These are phyloP conservation scores for Drosophila austrosaltans DNA, from an alignment of 2,888 invertebrate genomes.

Conservation along the genomic window DNA sequence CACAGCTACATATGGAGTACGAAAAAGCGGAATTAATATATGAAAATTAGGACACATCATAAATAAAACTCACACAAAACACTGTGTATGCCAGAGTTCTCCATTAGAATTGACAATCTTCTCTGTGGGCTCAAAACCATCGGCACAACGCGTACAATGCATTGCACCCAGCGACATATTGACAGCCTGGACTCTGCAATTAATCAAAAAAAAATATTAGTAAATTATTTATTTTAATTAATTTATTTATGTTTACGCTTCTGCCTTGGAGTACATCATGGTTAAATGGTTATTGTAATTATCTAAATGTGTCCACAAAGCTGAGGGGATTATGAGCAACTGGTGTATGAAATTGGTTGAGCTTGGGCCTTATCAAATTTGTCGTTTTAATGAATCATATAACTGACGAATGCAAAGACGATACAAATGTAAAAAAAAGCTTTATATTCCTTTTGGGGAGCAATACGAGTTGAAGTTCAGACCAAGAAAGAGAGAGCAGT, in stretches of 20 bases:
- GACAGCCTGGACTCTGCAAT: constrained; percentile 79
- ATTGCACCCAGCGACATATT: constrained; percentile 95
- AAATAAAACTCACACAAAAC: constrained; percentile 94
- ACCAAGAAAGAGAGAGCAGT: constrained; percentile 41
- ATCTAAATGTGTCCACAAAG: constrained; percentile 6
- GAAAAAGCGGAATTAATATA: no score
- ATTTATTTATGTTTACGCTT: constrained; percentile 67
- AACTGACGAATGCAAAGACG: constrained; percentile 52
- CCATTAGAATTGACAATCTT: constrained; percentile 99
- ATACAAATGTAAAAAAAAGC: constrained; percentile 39
- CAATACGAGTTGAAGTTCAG: constrained; percentile 10
- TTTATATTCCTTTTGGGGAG: constrained; percentile 51
- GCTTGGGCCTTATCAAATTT: constrained; percentile 46
- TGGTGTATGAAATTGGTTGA: constrained; percentile 35
- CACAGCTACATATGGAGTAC: constrained; percentile 88
- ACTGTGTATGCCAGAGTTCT: constrained; percentile 99
- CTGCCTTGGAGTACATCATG: constrained; percentile 80
- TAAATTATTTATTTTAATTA: constrained; percentile 12
- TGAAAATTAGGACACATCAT: no score
- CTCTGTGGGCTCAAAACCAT: constrained; percentile 97
- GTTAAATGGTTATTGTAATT: constrained; percentile 41
- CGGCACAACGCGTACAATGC: constrained; percentile 97
- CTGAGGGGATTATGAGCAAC: constrained; percentile 44
- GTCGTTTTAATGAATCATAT: constrained; percentile 57
- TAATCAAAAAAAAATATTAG: not conserved